Base-by-base conservation (phyloP, 2,888 invertebrate species). In the Macrosoma leucophasiata region DNA sequence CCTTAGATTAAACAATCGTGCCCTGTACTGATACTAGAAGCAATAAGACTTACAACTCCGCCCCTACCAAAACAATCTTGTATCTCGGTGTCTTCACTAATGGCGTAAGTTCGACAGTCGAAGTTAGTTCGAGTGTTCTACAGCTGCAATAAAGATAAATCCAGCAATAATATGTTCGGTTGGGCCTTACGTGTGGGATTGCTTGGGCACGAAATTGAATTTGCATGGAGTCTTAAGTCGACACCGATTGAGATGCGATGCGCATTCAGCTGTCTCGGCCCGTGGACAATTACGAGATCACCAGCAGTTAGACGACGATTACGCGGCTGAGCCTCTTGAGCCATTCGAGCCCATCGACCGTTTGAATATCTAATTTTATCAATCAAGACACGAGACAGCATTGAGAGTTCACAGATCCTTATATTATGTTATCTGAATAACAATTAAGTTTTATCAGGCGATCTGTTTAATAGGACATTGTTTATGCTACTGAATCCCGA, bases 131-230 rank as follows among this genome's bases (percentile, higher is more conserved):
- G 75, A 81, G 77, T 81, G 81, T 74, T 82, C 76, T 76, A 79
- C 76, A 68, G 72, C 72, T 69, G 79, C 82, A 79, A 82, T 84
- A 82, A 84, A 84, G 78, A 84, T 84, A 84, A 84, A 82, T 84
- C 84, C 82, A 76, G 75, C 78, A 78, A 84, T 84, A 84, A 84
- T 78, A 82, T 78, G 81, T 79, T 73, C 73, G 68, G 74, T 69
- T 74, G 72, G 77, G 79, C 77, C 79, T 81, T 78, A 79, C 69
- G 77, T 81, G 75, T 67, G 66, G 69, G 73, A 72, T 78, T 67
- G 72, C 67, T 71, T 71, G 77, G 78, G 74, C 72, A 75, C 78
- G 70, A 81, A 82, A 84, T 84, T 84, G 82, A 82, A 84, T 84
- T 79, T 84, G 77, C 84, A 81, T 81, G 79, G 76, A 66, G 78